Base-by-base conservation (phyloP, 2,113 vertebrate genomes). In the Gallinago paraguaiae region DNA sequence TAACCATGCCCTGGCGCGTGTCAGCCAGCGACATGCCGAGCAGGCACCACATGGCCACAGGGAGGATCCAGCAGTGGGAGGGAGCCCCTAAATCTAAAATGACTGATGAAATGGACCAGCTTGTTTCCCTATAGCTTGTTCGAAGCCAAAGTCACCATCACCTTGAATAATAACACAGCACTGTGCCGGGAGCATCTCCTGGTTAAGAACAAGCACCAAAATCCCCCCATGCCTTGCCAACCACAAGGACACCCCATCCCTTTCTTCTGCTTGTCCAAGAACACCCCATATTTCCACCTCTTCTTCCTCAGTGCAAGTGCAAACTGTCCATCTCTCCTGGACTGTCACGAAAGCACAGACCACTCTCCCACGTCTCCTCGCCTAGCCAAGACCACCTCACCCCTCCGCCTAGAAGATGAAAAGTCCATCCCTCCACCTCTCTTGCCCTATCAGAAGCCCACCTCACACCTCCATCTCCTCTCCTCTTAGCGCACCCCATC, bases 1-100 rank as follows among this genome's bases (percentile, higher is more conserved):
- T 57, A 48, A 78, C 16, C 4, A 5, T 12, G 37, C 5, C 20
- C 18, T 1, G 8, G 23, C 1, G 7, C 0, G 3, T 25, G 31
- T 15, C 74, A 41, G 63, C 43, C 46, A 68, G 60, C 3, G 3
- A 37, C 15, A 22, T 0, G 6, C 9, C 1, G 0, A 28, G 6
- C 16, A 17, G 28, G 24, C 9, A 10, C n/a, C 7, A 11, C 3
- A 0, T 39, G 39, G 48, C 17, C 30, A 31, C 2, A 0, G 31
- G 33, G 19, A 63, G 9, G 57, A 35, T 23, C 33, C 25, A 64
- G 37, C 45, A 20, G 56, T 6, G 28, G 27, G 20, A 77, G 17
- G 9, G 4, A 9, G 16, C 37, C 33, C 53, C 4, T 17, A 18
- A 12, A 30, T 30, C 3, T 1, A 10, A 31, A 31, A 25, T 3